Percentiles rank a stretch among this genome's conserved stretches.
These are phyloP conservation scores for Dicyrtomina minuta DNA, from an alignment of 2,888 invertebrate genomes.

Conservation along the genomic window DNA sequence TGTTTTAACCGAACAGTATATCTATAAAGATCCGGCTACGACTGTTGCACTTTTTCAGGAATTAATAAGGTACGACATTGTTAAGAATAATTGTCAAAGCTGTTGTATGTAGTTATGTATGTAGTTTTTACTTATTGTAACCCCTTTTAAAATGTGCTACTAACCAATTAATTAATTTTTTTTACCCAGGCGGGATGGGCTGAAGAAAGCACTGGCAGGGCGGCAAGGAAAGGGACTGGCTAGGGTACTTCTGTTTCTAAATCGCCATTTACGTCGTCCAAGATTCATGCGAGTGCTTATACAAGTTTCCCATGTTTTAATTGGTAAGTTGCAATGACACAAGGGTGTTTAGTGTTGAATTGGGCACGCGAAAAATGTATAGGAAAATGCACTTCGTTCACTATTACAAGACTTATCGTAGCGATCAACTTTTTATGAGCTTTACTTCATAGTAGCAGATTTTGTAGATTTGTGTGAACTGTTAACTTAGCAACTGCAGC, in stretches of 20 bases:
- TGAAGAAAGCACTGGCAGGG: constrained; percentile 73
- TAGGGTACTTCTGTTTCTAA: constrained; percentile 73
- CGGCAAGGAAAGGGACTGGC: constrained; percentile 68
- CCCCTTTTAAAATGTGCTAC: too few species aligned
- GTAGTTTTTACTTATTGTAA: too few species aligned
- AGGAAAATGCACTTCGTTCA: background rate
- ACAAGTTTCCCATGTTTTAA: constrained; percentile 71
- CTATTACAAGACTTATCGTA: too few species aligned
- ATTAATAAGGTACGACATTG: constrained; percentile 63
- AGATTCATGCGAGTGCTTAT: constrained; percentile 73
- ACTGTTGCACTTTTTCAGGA: constrained; percentile 82
- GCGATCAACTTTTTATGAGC: background rate
- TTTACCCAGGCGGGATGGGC: constrained; percentile 66
- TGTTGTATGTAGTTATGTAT: background rate
- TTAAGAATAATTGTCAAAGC: constrained; percentile 8
- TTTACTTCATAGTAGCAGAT: background rate
- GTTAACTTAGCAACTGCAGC: too few species aligned
- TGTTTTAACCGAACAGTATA: constrained; percentile 66
- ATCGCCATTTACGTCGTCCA: constrained; percentile 69
- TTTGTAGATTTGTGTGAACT: background rate
- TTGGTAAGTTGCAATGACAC: constrained; percentile 60
- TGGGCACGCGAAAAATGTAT: background rate
- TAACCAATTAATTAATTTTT: background rate
- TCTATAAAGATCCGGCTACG: constrained; percentile 70
- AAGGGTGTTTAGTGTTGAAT: background rate